Evolutionary conservation across 2,113 vertebrate genomes (phyloP).

Genomic region (Epinephelus fuscoguttatus): DNA sequence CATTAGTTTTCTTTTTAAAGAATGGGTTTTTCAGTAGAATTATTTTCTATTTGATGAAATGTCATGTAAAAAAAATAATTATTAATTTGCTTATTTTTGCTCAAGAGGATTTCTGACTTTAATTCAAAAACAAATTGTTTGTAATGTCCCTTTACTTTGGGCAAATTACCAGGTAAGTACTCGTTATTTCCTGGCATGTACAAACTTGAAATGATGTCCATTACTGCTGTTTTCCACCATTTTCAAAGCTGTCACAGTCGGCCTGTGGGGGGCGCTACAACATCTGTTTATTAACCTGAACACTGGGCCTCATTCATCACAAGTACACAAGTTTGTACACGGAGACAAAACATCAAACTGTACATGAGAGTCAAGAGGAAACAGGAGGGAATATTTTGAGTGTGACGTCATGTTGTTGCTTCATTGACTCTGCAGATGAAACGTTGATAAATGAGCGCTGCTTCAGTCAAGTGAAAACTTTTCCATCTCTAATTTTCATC

Average conservation of each 20-base stretch:
- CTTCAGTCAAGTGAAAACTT: slow-evolving; percentile 1
- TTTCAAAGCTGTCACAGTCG: neutral
- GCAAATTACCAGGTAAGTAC: neutral
- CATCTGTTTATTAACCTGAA: neutral
- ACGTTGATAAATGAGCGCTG: neutral
- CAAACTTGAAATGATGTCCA: neutral
- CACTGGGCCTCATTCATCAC: neutral
- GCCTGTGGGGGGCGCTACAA: slow-evolving; percentile 41
- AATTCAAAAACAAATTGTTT: neutral
- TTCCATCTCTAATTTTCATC: too few species aligned
- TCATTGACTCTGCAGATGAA: neutral
- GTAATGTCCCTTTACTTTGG: neutral
- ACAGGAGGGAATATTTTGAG: slow-evolving; percentile 20
- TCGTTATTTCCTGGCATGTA: neutral
- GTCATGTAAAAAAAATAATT: too few species aligned
- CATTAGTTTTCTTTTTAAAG: too few species aligned
- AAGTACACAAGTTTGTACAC: neutral
- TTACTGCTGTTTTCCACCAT: neutral
- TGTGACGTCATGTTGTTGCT: slow-evolving; percentile 15
- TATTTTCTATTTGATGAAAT: too few species aligned
- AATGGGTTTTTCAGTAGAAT: too few species aligned
- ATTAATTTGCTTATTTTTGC: neutral
- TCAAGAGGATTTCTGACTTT: neutral
- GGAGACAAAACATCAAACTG: neutral
- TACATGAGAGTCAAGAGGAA: neutral